Base-by-base conservation (phyloP, 2,113 vertebrate genomes). In the Parus major region DNA sequence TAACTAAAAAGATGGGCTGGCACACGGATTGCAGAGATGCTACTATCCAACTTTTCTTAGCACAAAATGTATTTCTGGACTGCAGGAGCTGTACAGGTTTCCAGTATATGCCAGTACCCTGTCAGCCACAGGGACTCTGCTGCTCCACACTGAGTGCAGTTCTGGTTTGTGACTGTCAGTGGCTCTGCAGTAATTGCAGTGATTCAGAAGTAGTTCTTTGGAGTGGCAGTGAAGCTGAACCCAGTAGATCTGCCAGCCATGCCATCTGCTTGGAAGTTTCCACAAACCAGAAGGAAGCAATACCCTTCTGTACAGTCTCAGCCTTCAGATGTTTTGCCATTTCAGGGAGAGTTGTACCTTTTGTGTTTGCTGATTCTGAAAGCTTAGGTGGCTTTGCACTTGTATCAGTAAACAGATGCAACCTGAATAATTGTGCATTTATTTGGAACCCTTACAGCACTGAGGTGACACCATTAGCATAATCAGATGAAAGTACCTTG, bases 211-310 rank as follows among this genome's bases (percentile, higher is more conserved):
- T 88, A 90, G 64, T 71, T 93, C 90, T 95, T 65, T 73, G 60
- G 52, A 91, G 64, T 7, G 10, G 69, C 75, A 83, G 39, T 15
- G 52, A 92, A 57, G 71, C 57, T 91, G 85, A 88, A 88, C 33
- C 23, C 75, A 59, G 70, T 61, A 93, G 66, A 66, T 81, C 82
- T 94, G 82, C 75, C 75, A 96, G 66, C 89, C 47, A 35, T 82
- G 50, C 89, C 87, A 88, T 86, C 94, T 93, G 85, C 42, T 97
- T 92, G 79, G 71, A 95, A 90, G 68, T 77, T 95, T 80, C 64
- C 49, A 78, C 71, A 93, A 88, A 77, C 29, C 55, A 89, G 66
- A 90, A 91, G 47, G 42, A 28, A 79, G 84, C 66, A 63, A 65
- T 80, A 55, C 33, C 55, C 42, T 93, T 94, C 90, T 70, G 63